Percentiles rank a stretch among this genome's conserved stretches.
phyloP scores from a whole-genome alignment of 2,113 vertebrate genomes.

The Dissostichus mawsoni region DNA sequence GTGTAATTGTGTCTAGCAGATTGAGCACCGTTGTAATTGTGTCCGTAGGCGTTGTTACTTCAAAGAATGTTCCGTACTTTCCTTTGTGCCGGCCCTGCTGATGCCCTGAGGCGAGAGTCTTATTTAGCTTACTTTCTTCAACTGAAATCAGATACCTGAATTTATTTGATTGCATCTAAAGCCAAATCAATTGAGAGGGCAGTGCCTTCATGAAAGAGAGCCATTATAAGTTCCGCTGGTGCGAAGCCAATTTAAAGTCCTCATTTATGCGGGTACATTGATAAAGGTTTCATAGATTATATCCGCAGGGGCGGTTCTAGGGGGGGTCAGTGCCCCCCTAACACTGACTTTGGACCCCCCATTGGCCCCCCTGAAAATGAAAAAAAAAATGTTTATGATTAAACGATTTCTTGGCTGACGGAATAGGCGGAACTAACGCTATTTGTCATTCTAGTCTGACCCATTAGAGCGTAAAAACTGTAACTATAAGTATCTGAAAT shows the following conservation, averaged over 20 bases:
- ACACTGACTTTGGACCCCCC: no score
- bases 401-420: no score
- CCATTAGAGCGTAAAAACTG: no score
- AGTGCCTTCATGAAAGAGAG: background rate
- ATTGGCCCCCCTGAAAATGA: no score
- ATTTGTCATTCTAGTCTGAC: no score
- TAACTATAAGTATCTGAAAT: no score
- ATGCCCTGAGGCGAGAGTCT: background rate
- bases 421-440: no score
- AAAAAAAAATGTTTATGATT: no score
- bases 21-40: background rate
- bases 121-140: constrained; percentile 11
- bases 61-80: constrained; percentile 1
- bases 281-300: no score
- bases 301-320: no score
- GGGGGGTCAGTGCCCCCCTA: no score
- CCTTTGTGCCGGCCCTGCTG: constrained; percentile 22
- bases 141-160: constrained; percentile 11
- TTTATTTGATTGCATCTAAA: background rate
- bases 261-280: background rate
- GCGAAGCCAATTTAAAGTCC: background rate
- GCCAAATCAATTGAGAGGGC: background rate
- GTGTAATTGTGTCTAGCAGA: background rate
- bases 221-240: background rate
- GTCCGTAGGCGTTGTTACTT: constrained; percentile 26